Conservation (phyloP, 2,797 vertebrate genomes). For the Onychomys leucogaster region DNA sequence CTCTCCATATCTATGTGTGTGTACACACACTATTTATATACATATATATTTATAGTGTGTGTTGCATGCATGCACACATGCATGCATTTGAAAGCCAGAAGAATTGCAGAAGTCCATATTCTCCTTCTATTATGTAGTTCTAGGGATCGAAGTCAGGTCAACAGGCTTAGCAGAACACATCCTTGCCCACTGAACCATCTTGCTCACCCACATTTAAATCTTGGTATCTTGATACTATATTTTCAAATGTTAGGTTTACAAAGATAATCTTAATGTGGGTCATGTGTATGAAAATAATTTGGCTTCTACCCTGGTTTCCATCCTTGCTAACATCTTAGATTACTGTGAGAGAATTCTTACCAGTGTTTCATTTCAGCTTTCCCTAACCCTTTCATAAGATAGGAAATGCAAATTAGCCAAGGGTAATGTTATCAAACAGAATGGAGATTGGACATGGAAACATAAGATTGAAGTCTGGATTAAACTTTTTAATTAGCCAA, state of each 20-base stretch:
- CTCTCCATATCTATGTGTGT: too few species aligned
- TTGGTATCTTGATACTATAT: neutral
- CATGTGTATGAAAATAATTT: neutral
- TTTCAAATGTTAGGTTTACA: constrained; percentile 59
- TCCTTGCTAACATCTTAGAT: constrained; percentile 16
- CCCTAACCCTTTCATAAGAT: neutral
- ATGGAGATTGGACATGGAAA: constrained; percentile 44
- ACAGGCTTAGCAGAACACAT: neutral
- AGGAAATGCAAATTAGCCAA: constrained; percentile 22
- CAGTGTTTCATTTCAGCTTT: neutral
- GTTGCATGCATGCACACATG: neutral
- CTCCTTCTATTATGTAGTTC: neutral
- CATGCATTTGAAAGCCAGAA: too few species aligned
- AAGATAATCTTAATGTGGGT: neutral
- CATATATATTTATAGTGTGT: too few species aligned
- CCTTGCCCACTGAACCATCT: neutral
- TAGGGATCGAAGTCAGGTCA: neutral
- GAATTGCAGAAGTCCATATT: neutral
- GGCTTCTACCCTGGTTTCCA: constrained; percentile 44
- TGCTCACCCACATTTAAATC: neutral
- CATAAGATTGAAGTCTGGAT: neutral
- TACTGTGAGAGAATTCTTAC: neutral
- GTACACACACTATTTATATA: too few species aligned
- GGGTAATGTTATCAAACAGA: neutral
- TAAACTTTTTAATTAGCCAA: constrained; percentile 42